Evolutionary conservation across 2,888 invertebrate genomes (phyloP).

Genomic region (Augiades crinisus): DNA sequence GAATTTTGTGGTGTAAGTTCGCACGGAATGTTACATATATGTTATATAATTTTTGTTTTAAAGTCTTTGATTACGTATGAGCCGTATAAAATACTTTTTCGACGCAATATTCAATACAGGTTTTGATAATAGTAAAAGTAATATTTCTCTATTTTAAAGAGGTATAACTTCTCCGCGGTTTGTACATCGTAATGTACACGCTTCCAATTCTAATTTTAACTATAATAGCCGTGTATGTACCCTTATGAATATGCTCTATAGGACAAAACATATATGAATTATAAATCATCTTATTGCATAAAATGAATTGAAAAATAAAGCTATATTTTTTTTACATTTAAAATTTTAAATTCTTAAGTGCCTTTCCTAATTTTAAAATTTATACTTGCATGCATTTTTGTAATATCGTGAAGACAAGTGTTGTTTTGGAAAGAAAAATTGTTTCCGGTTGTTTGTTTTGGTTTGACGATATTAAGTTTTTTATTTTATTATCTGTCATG

Average conservation of each 20-base stretch:
- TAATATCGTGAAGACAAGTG: conserved; percentile 14
- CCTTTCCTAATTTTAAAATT: conserved; percentile 43
- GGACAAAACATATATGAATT: conserved; percentile 5
- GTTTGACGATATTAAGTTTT: conserved; percentile 24
- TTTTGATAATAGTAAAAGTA: no score
- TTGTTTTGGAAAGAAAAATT: conserved; percentile 9
- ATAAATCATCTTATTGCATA: conserved; percentile 13
- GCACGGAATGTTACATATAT: no score
- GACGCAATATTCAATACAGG: no score
- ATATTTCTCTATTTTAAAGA: no score
- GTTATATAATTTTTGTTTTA: no score
- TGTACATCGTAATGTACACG: not conserved
- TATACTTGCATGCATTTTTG: conserved; percentile 27
- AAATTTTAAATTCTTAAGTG: conserved; percentile 42
- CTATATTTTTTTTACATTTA: conserved; percentile 35
- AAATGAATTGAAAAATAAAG: conserved; percentile 33
- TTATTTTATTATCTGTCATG: not conserved
- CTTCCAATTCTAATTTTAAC: conserved; percentile 41
- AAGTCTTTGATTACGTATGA: no score
- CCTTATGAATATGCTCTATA: conserved; percentile 20
- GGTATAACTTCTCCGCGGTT: not conserved
- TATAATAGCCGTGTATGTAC: conserved; percentile 25
- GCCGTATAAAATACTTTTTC: no score
- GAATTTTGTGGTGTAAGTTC: no score
- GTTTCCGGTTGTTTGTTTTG: conserved; percentile 9